These are phyloP conservation scores for Halcyon badia DNA, from an alignment of 2,797 vertebrate species.

Conservation along the genomic window DNA sequence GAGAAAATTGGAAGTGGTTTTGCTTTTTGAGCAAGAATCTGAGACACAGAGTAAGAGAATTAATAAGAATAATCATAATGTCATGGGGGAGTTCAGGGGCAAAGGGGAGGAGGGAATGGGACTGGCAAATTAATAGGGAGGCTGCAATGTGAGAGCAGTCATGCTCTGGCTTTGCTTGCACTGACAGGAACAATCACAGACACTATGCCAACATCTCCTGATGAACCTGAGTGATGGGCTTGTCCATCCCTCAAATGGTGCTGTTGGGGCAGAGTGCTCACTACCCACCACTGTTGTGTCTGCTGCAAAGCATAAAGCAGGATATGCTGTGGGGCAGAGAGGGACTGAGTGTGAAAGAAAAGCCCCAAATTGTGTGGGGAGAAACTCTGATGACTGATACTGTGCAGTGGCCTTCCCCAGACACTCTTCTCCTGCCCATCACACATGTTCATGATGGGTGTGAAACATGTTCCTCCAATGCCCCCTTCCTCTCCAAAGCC, in stretches of 20 bases:
- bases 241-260: rapidly evolving
- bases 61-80: neutral
- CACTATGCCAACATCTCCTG: rapidly evolving
- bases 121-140: neutral
- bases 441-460: neutral
- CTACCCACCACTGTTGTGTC: neutral
- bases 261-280: neutral
- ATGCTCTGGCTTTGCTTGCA: rapidly evolving
- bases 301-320: neutral
- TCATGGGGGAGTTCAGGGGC: too few species aligned
- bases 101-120: neutral
- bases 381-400: neutral
- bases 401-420: neutral
- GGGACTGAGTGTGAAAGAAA: neutral
- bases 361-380: too few species aligned
- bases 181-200: neutral
- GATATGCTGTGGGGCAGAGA: neutral
- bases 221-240: neutral
- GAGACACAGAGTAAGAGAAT: neutral
- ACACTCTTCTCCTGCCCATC: neutral
- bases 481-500: neutral
- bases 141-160: neutral
- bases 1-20: neutral
- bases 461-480: too few species aligned
- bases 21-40: neutral